Base-by-base conservation (phyloP, 2,888 invertebrate genomes). In the Neuroscelio doddi region DNA sequence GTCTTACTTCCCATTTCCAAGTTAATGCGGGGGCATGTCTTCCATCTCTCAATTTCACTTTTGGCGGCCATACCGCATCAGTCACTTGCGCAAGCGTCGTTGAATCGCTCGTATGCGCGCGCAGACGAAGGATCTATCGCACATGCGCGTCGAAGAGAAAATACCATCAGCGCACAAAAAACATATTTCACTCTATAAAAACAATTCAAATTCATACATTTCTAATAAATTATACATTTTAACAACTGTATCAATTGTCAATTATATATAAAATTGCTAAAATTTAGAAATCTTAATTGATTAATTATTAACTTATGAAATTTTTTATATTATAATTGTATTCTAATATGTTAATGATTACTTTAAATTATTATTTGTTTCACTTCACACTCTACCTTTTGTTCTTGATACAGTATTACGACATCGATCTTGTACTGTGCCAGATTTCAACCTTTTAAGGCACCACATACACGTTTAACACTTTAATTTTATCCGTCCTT, bases 31-130 rank as follows among this genome's bases (percentile, higher is more conserved):
- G 45, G 49, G 47, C 57, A 56, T 52, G 57, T 63, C 52, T 57
- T 56, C 47, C 57, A 49, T 58, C 57, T 58, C 53, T 41, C 53
- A 56, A 58, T 64, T 64, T 64, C 64, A 64, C 64, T 64, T 64
- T 64, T 64, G 39, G 39, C 57, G 57, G 57, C 52, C 63, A 29
- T 3, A 47, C 44, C 45, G 45, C 49, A 53, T 58, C 56, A 49
- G 53, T 53, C 50, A 45, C 41, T 58, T 64, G 53, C 64, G 64
- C 53, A 57, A 58, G 53, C 52, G 52, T 29, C 15, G 45, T 47
- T 30, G 24, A 7, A 29, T 27, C 56, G 47, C 34, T 50, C 29
- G 42, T 41, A n/a, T 44, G 50, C 55, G 29, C 45, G 45, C 34
- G 51, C 46, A 21, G n/a, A 41, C 55, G n/a, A n/a, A n/a, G n/a